These are phyloP conservation scores for Onychostoma macrolepis DNA, from an alignment of 2,113 vertebrate genomes.

Conservation along the genomic window DNA sequence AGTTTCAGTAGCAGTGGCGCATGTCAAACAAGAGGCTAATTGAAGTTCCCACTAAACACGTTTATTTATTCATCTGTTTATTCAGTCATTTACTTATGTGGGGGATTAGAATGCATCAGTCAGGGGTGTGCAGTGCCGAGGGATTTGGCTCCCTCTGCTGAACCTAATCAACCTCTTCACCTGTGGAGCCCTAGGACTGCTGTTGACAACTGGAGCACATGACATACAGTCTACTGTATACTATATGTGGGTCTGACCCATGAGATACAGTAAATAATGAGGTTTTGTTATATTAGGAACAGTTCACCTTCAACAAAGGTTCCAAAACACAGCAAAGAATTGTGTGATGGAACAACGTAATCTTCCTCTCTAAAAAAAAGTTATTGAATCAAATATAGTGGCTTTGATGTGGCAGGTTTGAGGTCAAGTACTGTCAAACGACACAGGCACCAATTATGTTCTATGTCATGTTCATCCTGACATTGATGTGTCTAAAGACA, in stretches of 20 bases:
- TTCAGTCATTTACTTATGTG: slow-evolving; percentile 18
- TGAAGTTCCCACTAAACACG: slow-evolving; percentile 24
- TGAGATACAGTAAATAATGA: neutral
- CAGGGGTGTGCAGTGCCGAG: slow-evolving; percentile 1
- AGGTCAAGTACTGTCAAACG: neutral
- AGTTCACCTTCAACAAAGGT: neutral
- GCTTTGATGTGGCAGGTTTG: neutral
- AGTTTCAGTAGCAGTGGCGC: slow-evolving; percentile 7
- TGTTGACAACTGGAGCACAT: neutral
- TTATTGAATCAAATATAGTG: neutral
- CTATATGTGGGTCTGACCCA: neutral
- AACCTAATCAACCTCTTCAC: slow-evolving; percentile 47
- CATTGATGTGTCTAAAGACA: neutral
- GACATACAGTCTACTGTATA: neutral
- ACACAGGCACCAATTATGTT: neutral
- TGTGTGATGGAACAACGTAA: neutral
- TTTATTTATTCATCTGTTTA: slow-evolving; percentile 44
- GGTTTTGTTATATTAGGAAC: neutral
- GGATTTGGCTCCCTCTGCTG: slow-evolving; percentile 55
- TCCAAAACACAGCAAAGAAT: neutral
- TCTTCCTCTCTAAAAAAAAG: neutral
- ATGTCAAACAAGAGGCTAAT: slow-evolving; percentile 43
- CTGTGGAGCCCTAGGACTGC: neutral
- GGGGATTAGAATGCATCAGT: neutral
- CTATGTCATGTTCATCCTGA: neutral